These are phyloP conservation scores for Galleria mellonella DNA, from an alignment of 1,140 invertebrate species.

Conservation along the genomic window DNA sequence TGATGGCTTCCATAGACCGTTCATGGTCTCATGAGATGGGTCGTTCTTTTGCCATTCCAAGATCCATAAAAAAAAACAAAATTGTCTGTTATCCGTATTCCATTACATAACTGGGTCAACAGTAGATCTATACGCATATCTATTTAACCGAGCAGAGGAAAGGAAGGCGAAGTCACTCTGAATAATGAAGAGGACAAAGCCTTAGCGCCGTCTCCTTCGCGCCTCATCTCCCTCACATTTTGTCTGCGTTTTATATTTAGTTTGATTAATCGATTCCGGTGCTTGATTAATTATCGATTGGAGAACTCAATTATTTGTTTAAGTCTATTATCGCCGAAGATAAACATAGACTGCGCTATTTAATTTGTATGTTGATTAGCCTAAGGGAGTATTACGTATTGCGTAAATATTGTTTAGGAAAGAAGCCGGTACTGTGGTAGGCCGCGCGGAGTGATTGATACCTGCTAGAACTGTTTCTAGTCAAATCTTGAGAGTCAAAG, in stretches of 20 bases:
- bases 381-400: neutral
- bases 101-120: neutral
- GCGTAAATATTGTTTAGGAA: conserved; percentile 12
- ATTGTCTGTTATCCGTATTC: neutral
- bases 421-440: too few species aligned
- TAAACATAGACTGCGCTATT: too few species aligned
- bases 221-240: conserved; percentile 6
- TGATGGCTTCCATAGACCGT: too few species aligned
- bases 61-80: too few species aligned
- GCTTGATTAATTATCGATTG: neutral
- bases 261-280: conserved; percentile 11
- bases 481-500: too few species aligned
- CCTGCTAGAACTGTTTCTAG: too few species aligned
- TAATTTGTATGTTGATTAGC: neutral
- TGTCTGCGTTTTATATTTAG: neutral
- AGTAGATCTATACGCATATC: neutral
- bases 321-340: too few species aligned
- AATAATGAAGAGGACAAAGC: conserved; percentile 27
- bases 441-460: too few species aligned
- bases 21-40: too few species aligned
- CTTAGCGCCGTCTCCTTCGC: conserved; percentile 14
- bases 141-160: neutral
- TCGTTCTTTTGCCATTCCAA: too few species aligned
- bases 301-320: too few species aligned
- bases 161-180: conserved; percentile 21